Conservation (phyloP, 2,888 invertebrate genomes). For the Temnothorax unifasciatus region DNA sequence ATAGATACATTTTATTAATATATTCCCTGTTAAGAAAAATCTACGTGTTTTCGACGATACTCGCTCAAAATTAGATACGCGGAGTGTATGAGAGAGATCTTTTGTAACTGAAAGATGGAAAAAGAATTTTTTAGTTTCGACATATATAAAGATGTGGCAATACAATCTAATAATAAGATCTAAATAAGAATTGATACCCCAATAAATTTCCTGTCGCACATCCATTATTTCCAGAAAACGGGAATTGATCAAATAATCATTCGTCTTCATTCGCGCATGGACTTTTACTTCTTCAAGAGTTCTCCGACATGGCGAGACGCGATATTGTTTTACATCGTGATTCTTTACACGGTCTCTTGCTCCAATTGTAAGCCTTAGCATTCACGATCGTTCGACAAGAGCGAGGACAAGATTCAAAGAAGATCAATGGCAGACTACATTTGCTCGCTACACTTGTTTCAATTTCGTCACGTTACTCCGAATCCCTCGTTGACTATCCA, state of each 20-base stretch:
- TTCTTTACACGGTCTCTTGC: not conserved
- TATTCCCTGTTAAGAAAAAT: not conserved
- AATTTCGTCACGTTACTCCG: not conserved
- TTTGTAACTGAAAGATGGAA: not conserved
- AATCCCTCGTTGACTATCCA: not conserved
- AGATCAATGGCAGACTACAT: not conserved
- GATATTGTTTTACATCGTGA: not conserved
- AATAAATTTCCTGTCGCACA: not conserved
- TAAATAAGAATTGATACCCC: not conserved
- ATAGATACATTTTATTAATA: not conserved
- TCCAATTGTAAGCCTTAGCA: not conserved
- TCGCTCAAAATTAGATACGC: not conserved
- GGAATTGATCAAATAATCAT: not conserved
- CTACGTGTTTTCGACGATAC: not conserved
- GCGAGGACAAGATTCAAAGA: no score
- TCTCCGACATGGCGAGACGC: not conserved
- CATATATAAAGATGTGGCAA: not conserved
- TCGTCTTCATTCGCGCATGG: not conserved
- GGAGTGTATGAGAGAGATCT: not conserved
- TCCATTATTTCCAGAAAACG: not conserved
- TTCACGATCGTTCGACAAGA: not conserved
- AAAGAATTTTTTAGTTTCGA: not conserved
- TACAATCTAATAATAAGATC: no score
- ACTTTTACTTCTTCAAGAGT: not conserved
- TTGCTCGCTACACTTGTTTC: not conserved